Conservation (phyloP, 2,113 vertebrate species). For the Cynocephalus volans region DNA sequence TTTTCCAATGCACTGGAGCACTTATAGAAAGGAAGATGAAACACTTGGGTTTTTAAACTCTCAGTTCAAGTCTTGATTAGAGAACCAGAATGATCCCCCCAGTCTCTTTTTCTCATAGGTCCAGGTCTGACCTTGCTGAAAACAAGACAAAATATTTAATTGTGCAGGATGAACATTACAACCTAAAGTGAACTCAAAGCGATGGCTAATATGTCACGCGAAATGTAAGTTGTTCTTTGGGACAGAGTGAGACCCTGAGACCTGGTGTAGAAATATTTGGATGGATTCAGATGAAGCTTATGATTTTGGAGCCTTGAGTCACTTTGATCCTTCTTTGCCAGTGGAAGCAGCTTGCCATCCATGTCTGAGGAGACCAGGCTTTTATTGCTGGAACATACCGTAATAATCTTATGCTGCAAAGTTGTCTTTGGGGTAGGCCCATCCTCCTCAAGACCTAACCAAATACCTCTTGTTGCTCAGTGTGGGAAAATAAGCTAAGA, state of each 20-base stretch:
- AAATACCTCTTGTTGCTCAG: not conserved
- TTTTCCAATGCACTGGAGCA: not conserved
- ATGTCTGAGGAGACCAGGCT: not conserved
- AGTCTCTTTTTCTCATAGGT: not conserved
- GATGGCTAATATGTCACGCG: not conserved
- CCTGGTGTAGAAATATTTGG: not conserved
- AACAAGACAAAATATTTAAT: not conserved
- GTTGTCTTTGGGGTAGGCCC: not conserved
- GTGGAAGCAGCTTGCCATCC: not conserved
- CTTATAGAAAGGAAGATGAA: not conserved
- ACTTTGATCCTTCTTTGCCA: not conserved
- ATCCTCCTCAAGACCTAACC: not conserved
- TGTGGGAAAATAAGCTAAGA: not conserved
- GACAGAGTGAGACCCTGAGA: not conserved
- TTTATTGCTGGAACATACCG: not conserved
- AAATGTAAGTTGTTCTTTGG: not conserved
- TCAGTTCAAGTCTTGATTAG: not conserved
- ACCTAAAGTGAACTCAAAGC: not conserved
- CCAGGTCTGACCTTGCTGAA: not conserved
- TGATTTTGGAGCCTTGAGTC: not conserved
- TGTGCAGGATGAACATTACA: not conserved
- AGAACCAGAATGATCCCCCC: not conserved
- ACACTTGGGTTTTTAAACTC: not conserved
- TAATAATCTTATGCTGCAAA: rapidly evolving
- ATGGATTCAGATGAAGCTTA: not conserved